These are phyloP conservation scores for Myotis lucifugus DNA, from an alignment of 2,113 vertebrate species.

Conservation along the genomic window DNA sequence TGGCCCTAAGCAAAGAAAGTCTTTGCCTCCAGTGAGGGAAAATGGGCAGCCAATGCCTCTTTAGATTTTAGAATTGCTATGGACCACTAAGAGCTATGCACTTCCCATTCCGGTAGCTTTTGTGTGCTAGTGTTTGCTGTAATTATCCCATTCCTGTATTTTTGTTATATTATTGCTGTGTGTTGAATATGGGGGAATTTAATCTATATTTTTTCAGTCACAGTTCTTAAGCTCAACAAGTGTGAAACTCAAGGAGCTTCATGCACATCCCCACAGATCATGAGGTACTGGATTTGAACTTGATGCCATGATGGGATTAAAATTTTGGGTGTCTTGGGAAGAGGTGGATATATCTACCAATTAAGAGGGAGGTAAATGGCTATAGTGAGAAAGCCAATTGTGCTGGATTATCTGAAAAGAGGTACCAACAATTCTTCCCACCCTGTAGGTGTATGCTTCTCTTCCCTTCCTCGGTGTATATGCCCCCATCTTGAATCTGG, in stretches of 20 bases:
- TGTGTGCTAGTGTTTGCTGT: not conserved
- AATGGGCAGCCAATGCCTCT: not conserved
- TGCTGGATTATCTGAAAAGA: not conserved
- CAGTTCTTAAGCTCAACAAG: not conserved
- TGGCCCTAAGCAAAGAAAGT: not conserved
- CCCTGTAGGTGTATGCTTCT: too few species aligned
- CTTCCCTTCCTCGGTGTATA: not conserved
- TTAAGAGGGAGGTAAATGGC: not conserved
- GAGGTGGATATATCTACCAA: not conserved
- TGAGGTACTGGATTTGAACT: not conserved
- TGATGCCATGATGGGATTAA: not conserved
- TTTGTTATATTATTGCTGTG: not conserved
- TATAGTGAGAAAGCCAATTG: not conserved
- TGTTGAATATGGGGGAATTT: not conserved
- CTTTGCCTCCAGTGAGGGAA: not conserved
- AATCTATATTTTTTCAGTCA: not conserved
- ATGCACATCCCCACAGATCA: not conserved
- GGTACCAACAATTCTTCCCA: too few species aligned
- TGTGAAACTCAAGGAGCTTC: not conserved
- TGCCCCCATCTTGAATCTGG: not conserved
- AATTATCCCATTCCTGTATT: not conserved
- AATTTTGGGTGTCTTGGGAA: not conserved
- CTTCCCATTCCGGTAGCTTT: not conserved
- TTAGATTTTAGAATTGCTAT: not conserved
- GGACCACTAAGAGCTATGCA: not conserved